A percentile compares a stretch with the other conserved stretches of the same genome.
Conservation (phyloP, 2,797 vertebrate genomes). For the Hypotaenidia okinawae region DNA sequence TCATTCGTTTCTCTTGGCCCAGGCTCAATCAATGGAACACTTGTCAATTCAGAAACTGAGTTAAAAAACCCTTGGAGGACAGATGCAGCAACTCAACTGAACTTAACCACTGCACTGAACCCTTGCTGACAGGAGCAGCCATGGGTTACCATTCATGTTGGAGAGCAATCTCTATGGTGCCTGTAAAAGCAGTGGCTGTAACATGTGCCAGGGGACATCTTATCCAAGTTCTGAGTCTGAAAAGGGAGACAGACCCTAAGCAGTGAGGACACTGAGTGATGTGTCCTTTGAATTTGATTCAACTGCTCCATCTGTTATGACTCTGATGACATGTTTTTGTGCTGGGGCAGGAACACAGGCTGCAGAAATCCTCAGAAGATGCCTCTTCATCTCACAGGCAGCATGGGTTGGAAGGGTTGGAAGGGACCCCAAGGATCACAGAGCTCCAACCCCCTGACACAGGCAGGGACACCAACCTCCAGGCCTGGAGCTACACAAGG, state of each 20-base stretch:
- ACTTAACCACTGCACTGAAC: neutral
- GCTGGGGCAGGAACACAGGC: neutral
- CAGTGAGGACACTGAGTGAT: neutral
- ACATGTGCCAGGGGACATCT: neutral
- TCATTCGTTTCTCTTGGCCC: neutral
- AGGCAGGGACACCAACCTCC: no score
- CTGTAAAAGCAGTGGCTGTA: neutral
- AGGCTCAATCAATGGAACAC: neutral
- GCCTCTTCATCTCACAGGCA: neutral
- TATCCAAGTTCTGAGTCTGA: neutral
- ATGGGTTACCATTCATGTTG: neutral
- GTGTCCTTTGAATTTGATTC: neutral
- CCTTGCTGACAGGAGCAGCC: neutral
- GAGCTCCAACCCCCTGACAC: no score
- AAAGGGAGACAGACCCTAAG: slow-evolving; percentile 4
- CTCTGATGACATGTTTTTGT: neutral
- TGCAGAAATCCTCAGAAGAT: neutral
- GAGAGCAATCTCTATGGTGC: neutral
- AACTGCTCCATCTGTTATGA: slow-evolving; percentile 6
- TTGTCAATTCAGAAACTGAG: neutral
- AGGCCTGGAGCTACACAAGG: no score
- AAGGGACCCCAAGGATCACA: no score
- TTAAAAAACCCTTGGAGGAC: neutral
- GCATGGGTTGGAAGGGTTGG: no score
- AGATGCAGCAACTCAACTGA: neutral